phyloP scores from a whole-genome alignment of 2,797 vertebrate species.

The Sebastes variabilis region DNA sequence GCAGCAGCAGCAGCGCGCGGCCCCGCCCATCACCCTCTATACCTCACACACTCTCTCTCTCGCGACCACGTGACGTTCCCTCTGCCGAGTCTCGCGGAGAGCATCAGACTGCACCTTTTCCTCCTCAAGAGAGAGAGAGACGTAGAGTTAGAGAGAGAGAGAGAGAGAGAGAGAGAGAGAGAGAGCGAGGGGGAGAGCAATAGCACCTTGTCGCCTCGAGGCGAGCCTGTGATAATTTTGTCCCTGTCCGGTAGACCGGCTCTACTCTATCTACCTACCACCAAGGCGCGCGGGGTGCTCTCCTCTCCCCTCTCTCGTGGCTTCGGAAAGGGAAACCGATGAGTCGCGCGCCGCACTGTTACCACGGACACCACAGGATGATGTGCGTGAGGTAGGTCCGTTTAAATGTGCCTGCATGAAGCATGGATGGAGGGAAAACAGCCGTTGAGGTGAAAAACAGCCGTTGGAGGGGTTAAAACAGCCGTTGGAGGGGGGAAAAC shows the following conservation, averaged over 20 bases:
- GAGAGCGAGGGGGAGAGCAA: constrained; percentile 34
- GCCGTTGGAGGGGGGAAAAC: too few species aligned
- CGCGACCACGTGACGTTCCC: constrained; percentile 71
- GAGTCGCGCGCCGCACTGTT: constrained; percentile 61
- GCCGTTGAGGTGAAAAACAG: not conserved
- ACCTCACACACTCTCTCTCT: constrained; percentile 5
- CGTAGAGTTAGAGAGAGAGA: not conserved
- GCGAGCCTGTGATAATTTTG: constrained; percentile 63
- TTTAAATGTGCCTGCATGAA: not conserved
- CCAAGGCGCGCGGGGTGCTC: constrained; percentile 46
- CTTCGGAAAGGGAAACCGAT: constrained; percentile 50
- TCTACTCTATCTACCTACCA: constrained; percentile 33
- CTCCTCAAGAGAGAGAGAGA: constrained; percentile 59
- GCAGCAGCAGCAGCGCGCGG: constrained; percentile 68
- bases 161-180: constrained; percentile 11
- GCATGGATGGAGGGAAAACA: not conserved
- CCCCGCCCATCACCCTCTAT: constrained; percentile 73
- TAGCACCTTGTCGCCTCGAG: constrained; percentile 68
- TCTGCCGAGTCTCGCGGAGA: constrained; percentile 72
- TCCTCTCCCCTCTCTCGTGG: constrained; percentile 19
- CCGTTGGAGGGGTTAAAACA: too few species aligned
- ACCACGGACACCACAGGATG: constrained; percentile 45
- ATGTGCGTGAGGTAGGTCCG: constrained; percentile 71
- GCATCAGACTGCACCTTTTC: constrained; percentile 82
- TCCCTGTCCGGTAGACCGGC: constrained; percentile 55